Percentiles rank a stretch among this genome's conserved stretches.
phyloP scores from a whole-genome alignment of 1,140 invertebrate species.

The Ectropis grisescens region DNA sequence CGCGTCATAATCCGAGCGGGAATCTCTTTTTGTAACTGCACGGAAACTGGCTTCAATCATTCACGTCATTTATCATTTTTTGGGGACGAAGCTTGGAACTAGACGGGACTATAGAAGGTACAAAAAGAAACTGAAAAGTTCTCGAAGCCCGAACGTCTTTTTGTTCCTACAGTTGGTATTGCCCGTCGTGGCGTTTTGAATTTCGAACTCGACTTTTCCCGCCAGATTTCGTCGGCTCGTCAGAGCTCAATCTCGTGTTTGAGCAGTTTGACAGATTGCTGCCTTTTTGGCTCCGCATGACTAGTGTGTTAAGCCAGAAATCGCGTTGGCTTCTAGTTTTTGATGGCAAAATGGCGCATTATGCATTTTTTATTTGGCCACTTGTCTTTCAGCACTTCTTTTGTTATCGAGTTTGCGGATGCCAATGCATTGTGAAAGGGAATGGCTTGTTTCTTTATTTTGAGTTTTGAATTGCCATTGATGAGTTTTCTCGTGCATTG shows the following conservation, averaged over 20 bases:
- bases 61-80: slow-evolving; percentile 67
- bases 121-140: slow-evolving; percentile 38
- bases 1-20: slow-evolving; percentile 32
- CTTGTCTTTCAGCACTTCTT: slow-evolving; percentile 62
- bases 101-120: slow-evolving; percentile 49
- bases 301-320: too few species aligned
- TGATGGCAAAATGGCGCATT: slow-evolving; percentile 60
- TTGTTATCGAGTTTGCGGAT: slow-evolving; percentile 58
- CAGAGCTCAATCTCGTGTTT: slow-evolving; percentile 44
- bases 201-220: slow-evolving; percentile 24
- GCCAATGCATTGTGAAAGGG: slow-evolving; percentile 52
- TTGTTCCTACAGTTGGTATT: slow-evolving; percentile 48
- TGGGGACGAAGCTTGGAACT: slow-evolving; percentile 56
- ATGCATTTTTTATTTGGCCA: slow-evolving; percentile 56
- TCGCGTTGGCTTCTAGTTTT: slow-evolving; percentile 58
- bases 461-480: slow-evolving; percentile 33
- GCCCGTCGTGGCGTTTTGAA: slow-evolving; percentile 30
- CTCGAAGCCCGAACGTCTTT: slow-evolving; percentile 50
- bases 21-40: slow-evolving; percentile 42
- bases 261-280: slow-evolving; percentile 66
- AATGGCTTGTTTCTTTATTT: slow-evolving; percentile 51
- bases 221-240: slow-evolving; percentile 47
- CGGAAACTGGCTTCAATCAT: slow-evolving; percentile 53
- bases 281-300: too few species aligned
- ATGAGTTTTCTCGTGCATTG: slow-evolving; percentile 25